These are phyloP conservation scores for Acanthis flammea DNA, from an alignment of 2,797 vertebrate species.

Conservation along the genomic window DNA sequence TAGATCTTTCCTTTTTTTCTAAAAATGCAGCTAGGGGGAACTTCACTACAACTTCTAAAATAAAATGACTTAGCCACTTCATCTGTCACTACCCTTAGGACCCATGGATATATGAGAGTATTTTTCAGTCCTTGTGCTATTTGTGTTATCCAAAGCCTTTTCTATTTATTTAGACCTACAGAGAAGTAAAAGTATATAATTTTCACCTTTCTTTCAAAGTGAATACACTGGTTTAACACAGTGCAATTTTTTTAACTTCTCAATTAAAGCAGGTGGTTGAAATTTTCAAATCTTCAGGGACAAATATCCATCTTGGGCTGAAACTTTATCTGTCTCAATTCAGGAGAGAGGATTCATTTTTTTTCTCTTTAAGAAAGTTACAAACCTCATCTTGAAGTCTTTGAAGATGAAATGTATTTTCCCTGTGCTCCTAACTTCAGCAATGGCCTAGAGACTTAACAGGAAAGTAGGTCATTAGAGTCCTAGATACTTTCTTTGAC, in stretches of 20 bases:
- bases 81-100: neutral
- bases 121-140: neutral
- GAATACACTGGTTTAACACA: neutral
- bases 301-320: constrained; percentile 23
- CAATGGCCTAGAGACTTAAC: constrained; percentile 54
- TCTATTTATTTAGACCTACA: neutral
- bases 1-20: neutral
- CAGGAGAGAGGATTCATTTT: constrained; percentile 31
- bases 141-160: neutral
- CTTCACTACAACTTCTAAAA: neutral
- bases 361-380: constrained; percentile 32
- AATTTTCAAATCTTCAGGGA: constrained; percentile 39
- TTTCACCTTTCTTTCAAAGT: neutral
- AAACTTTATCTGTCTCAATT: constrained; percentile 41
- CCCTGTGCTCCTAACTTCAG: constrained; percentile 39
- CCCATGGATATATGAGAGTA: neutral
- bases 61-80: neutral
- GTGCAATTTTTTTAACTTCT: neutral
- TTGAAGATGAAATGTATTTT: constrained; percentile 53
- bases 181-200: neutral
- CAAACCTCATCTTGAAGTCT: constrained; percentile 53
- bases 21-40: neutral
- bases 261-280: constrained; percentile 1
- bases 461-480: constrained; percentile 57
- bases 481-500: constrained; percentile 35